Evolutionary conservation across 2,113 vertebrate genomes (phyloP).

Genomic region (Pelodiscus sinensis): DNA sequence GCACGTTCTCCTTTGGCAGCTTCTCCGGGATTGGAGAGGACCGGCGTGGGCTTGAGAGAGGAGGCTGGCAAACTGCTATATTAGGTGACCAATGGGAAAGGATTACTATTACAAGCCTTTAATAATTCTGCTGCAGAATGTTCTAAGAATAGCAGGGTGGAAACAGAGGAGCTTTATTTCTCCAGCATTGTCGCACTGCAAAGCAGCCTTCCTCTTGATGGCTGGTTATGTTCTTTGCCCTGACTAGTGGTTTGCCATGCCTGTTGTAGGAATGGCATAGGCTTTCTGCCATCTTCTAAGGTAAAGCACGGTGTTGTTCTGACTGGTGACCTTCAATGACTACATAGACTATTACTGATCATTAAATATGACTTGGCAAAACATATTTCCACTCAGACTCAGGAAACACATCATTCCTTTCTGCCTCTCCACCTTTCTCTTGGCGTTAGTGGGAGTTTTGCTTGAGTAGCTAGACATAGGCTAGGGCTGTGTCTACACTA

Average conservation of each 20-base stretch:
- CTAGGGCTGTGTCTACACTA: neutral
- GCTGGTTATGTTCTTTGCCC: neutral
- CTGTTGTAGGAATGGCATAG: neutral
- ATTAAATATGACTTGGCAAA: neutral
- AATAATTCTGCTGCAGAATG: rapidly evolving
- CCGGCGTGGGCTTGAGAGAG: constrained; percentile 89
- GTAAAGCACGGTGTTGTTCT: neutral
- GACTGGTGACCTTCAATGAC: neutral
- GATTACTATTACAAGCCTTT: neutral
- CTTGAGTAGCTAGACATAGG: neutral
- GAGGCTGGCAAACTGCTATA: constrained; percentile 96
- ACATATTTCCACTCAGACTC: neutral
- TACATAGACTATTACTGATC: neutral
- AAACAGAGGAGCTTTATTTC: neutral
- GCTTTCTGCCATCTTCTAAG: neutral
- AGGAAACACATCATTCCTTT: neutral
- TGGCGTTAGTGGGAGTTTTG: neutral
- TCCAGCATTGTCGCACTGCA: neutral
- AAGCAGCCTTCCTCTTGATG: neutral
- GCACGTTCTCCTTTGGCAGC: constrained; percentile 96
- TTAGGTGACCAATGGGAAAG: constrained; percentile 83
- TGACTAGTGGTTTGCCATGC: neutral
- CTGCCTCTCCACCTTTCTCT: too few species aligned
- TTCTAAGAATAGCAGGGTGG: neutral
- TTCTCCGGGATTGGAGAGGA: constrained; percentile 96